phyloP scores from a whole-genome alignment of 1,140 invertebrate species.

The Drosophila kikkawai region DNA sequence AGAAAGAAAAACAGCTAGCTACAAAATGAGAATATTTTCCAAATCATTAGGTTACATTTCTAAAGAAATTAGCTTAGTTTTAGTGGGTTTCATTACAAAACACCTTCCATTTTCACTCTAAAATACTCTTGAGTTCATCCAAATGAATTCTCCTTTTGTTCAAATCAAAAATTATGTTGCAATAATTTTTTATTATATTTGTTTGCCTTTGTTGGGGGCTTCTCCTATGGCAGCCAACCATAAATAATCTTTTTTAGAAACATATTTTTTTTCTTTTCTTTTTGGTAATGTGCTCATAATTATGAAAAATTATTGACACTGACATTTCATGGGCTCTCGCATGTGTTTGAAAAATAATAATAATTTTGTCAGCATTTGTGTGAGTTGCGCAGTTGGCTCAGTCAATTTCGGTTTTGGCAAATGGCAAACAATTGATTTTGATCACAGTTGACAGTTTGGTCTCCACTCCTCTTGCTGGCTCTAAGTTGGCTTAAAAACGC shows the following conservation, averaged over 20 bases:
- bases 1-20: background rate
- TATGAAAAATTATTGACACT: constrained; percentile 47
- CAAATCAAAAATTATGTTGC: constrained; percentile 59
- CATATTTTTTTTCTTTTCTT: constrained; percentile 11
- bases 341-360: constrained; percentile 22
- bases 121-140: constrained; percentile 74
- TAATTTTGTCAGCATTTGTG: constrained; percentile 53
- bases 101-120: constrained; percentile 69
- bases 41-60: too few relatives aligned
- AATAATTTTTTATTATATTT: constrained; percentile 82
- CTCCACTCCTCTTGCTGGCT: constrained; percentile 26
- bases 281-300: constrained; percentile 25
- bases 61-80: too few relatives aligned
- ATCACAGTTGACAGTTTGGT: constrained; percentile 65
- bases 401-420: constrained; percentile 59
- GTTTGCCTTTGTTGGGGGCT: constrained; percentile 67
- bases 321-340: constrained; percentile 40
- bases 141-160: constrained; percentile 52
- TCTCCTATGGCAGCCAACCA: constrained; percentile 44
- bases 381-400: constrained; percentile 39
- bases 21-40: background rate
- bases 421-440: constrained; percentile 69
- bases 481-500: constrained; percentile 61
- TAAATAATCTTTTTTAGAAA: constrained; percentile 14
- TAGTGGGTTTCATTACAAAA: constrained; percentile 5